A percentile compares a stretch with the other conserved stretches of the same genome.
phyloP scores from a whole-genome alignment of 2,888 invertebrate species.

The Himalopsyche tibetana region DNA sequence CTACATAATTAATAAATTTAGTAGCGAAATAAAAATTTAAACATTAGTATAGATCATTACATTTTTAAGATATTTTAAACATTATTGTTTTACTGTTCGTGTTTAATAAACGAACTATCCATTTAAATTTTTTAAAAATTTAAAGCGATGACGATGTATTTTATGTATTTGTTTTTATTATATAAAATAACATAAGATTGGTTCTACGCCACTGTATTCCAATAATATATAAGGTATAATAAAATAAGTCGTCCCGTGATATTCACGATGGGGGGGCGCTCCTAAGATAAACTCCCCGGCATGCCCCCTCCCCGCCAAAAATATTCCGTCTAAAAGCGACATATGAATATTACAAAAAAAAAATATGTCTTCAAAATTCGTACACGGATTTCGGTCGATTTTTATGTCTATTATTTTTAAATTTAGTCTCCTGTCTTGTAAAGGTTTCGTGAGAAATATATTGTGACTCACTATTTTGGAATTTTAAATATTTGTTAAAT shows the following conservation, averaged over 20 bases:
- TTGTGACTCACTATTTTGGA: neutral
- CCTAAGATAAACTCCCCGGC: conserved; percentile 11
- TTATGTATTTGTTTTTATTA: too few relatives aligned
- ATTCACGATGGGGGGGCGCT: conserved; percentile 20
- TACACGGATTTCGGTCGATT: conserved; percentile 25
- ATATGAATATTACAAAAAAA: conserved; percentile 11
- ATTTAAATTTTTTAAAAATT: too few relatives aligned
- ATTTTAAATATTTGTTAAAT: neutral
- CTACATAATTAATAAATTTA: too few relatives aligned
- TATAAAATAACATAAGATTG: too few relatives aligned
- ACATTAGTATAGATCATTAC: too few relatives aligned
- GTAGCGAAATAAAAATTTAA: too few relatives aligned
- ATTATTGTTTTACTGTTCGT: too few relatives aligned
- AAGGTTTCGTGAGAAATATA: neutral
- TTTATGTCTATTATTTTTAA: conserved; percentile 12
- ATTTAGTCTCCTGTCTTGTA: conserved; percentile 1
- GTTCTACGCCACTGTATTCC: neutral
- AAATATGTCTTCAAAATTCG: neutral
- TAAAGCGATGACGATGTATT: too few relatives aligned
- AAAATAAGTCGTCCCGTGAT: conserved; percentile 26
- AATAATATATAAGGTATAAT: conserved; percentile 8
- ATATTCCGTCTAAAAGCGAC: neutral
- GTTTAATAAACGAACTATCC: too few relatives aligned
- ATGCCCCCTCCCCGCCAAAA: conserved; percentile 10
- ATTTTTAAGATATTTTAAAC: too few relatives aligned